phyloP scores from a whole-genome alignment of 2,888 invertebrate genomes.

The Poecilus cupreus region DNA sequence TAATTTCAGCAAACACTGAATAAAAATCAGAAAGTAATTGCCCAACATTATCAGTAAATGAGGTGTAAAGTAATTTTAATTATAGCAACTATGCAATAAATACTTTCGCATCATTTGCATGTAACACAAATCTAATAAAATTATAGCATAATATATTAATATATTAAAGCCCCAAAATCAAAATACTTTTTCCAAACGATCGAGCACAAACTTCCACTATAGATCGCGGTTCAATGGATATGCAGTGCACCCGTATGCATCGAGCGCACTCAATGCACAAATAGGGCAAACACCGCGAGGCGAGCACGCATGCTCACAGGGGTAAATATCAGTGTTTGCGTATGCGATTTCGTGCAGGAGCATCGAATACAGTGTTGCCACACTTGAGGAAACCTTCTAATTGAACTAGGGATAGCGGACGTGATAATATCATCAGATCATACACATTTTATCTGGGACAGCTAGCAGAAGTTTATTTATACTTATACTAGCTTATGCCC shows the following conservation, averaged over 20 bases:
- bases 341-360: slow-evolving; percentile 5
- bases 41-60: too few species aligned
- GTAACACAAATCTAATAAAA: background rate
- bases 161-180: background rate
- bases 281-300: slow-evolving; percentile 9
- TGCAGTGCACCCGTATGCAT: background rate
- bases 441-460: too few species aligned
- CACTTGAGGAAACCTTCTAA: too few species aligned
- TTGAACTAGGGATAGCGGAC: too few species aligned
- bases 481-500: too few species aligned
- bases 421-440: too few species aligned
- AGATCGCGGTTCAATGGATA: background rate
- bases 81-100: background rate
- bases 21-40: too few species aligned
- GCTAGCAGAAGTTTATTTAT: too few species aligned
- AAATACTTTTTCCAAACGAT: background rate
- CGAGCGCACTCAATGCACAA: background rate
- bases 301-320: background rate
- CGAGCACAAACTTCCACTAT: background rate
- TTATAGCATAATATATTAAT: background rate
- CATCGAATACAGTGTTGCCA: background rate
- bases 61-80: too few species aligned
- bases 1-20: too few species aligned
- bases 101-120: slow-evolving; percentile 11
- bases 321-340: slow-evolving; percentile 7